phyloP scores from a whole-genome alignment of 2,888 invertebrate genomes.

The Phyto melanocephala region DNA sequence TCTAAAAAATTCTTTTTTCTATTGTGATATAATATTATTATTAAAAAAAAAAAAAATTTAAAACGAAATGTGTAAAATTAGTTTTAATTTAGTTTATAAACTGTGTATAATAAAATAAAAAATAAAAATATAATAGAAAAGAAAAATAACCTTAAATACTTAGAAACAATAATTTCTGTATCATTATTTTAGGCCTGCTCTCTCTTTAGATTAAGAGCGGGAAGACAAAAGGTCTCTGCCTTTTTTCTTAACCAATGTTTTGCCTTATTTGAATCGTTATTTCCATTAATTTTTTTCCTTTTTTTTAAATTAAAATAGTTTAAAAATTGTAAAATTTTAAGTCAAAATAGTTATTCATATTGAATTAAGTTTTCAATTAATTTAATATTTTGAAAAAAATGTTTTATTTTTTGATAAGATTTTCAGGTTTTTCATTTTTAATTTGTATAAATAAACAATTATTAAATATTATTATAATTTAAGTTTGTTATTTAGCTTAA shows the following conservation, averaged over 20 bases:
- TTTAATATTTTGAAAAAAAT: constrained; percentile 12
- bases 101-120: constrained; percentile 37
- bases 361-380: constrained; percentile 53
- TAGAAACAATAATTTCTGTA: neutral
- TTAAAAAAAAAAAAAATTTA: constrained; percentile 34
- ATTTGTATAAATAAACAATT: neutral
- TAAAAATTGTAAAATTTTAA: constrained; percentile 23
- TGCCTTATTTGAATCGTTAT: constrained; percentile 63
- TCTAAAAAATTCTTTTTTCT: constrained; percentile 74
- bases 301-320: constrained; percentile 15
- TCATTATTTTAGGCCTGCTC: constrained; percentile 2
- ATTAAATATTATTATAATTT: constrained; percentile 29
- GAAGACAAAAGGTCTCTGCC: neutral
- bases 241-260: constrained; percentile 40
- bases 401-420: constrained; percentile 25
- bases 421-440: constrained; percentile 43
- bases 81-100: constrained; percentile 59
- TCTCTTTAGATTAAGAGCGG: constrained; percentile 5
- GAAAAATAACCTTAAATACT: neutral
- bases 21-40: constrained; percentile 76
- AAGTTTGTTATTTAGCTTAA: constrained; percentile 56
- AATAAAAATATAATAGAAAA: constrained; percentile 11
- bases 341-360: constrained; percentile 44
- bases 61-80: constrained; percentile 41
- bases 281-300: neutral